Evolutionary conservation across 2,888 invertebrate species (phyloP).

Genomic region (Acrobeloides nanus): DNA sequence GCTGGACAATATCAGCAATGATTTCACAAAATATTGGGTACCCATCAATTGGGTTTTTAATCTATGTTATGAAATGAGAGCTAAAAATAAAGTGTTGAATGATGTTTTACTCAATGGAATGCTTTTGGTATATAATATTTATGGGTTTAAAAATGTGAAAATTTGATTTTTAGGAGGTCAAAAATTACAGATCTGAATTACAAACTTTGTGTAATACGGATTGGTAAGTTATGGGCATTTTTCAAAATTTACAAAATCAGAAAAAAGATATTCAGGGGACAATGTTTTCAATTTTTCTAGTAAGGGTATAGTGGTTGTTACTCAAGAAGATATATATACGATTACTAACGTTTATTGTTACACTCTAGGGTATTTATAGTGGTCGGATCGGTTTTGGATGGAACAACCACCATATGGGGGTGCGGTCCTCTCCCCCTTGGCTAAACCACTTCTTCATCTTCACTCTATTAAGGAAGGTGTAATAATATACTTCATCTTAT

Average conservation of each 20-base stretch:
- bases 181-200: constrained; percentile 10
- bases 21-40: constrained; percentile 44
- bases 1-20: constrained; percentile 23
- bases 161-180: constrained; percentile 16
- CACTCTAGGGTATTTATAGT: too few species aligned
- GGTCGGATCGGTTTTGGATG: too few species aligned
- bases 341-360: too few species aligned
- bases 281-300: neutral
- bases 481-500: too few species aligned
- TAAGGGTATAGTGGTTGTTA: too few species aligned
- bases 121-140: too few species aligned
- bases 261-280: neutral
- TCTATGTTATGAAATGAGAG: constrained; percentile 20
- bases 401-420: too few species aligned
- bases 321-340: too few species aligned
- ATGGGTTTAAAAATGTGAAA: too few species aligned
- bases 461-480: too few species aligned
- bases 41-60: constrained; percentile 41
- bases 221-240: neutral
- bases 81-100: constrained; percentile 12
- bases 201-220: constrained; percentile 26
- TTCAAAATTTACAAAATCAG: neutral
- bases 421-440: too few species aligned
- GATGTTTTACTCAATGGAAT: constrained; percentile 16
- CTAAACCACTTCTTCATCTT: too few species aligned